These are phyloP conservation scores for Hipparchia sbordonii DNA, from an alignment of 2,888 invertebrate species.

Conservation along the genomic window DNA sequence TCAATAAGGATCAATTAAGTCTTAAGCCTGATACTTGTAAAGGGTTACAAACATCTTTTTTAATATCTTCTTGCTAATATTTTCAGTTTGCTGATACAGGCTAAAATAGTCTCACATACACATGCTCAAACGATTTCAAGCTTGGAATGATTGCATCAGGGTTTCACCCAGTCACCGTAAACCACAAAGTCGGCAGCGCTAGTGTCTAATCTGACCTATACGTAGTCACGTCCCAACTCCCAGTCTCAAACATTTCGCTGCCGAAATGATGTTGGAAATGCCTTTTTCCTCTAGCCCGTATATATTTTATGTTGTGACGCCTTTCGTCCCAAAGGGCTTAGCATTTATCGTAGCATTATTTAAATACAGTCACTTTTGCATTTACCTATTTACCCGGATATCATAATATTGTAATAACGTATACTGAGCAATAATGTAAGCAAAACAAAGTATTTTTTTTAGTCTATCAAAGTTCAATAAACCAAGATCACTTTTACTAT, in stretches of 20 bases:
- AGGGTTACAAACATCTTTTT: too few relatives aligned
- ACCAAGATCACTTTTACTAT: too few relatives aligned
- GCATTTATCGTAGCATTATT: not conserved
- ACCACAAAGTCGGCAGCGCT: conserved; percentile 1
- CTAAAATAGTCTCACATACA: not conserved
- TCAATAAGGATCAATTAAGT: too few relatives aligned
- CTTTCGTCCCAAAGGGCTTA: not conserved
- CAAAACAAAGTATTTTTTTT: too few relatives aligned
- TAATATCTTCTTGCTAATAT: too few relatives aligned
- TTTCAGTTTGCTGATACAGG: not conserved
- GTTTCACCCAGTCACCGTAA: not conserved
- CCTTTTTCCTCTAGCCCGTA: not conserved
- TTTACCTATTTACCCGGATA: not conserved
- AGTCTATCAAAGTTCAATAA: too few relatives aligned
- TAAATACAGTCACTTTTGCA: not conserved
- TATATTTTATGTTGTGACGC: not conserved
- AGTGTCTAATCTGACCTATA: conserved; percentile 3
- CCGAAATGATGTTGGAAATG: conserved; percentile 5
- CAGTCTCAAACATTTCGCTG: conserved; percentile 14
- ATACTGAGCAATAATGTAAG: too few relatives aligned
- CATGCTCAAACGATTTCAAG: not conserved
- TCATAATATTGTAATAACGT: too few relatives aligned
- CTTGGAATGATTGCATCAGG: not conserved
- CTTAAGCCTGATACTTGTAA: too few relatives aligned
- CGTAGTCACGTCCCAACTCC: conserved; percentile 4